Evolutionary conservation across 2,113 vertebrate genomes (phyloP), one percentile per base, ranked within the genome.

Genomic region (Percopsis transmontana): DNA sequence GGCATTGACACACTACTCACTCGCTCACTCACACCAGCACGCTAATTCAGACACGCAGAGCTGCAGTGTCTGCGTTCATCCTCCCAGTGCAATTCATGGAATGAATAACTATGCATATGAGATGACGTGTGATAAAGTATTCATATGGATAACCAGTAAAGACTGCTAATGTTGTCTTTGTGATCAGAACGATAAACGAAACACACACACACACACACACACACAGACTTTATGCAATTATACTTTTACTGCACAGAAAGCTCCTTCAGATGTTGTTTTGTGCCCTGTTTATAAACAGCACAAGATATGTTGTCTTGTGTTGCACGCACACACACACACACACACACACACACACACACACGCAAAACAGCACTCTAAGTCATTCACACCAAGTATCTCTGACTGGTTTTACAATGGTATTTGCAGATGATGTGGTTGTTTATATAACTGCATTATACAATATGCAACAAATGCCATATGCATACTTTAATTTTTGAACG

Each of bases 321-420:
- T 38, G 21, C 18, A 59, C 21, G 13, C 19, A 38, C 54, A 56
- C 12, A 39, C 24, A 38, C 54, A 56, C 12, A 4, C 54, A 38
- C 27, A 38, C 5, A 47, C 58, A 47, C 40, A 60, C 40, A 60
- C 14, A 60, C 21, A 45, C 58, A 60, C 41, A 33, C 21, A 47
- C 13, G 12, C 13, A 11, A 6, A 14, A 59, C 18, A 23, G 20
- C 12, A 23, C 10, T 13, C 11, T 6, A 21, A 38, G 21, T 8
- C 15, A 56, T 7, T 38, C 15, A 48, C n/a, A 48, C 2, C 15
- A 48, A 6, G 16, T 19, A 18, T 48, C 45, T 5, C 24, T 73
- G 73, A 77, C 58, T 16, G 45, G 48, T 81, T 70, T 74, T 10
- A 54, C 68, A 40, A 74, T 63, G 27, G 58, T 63, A 68, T 72